Base-by-base conservation (phyloP, 23 tunicate genomes). In the Halocynthia roretzi region DNA sequence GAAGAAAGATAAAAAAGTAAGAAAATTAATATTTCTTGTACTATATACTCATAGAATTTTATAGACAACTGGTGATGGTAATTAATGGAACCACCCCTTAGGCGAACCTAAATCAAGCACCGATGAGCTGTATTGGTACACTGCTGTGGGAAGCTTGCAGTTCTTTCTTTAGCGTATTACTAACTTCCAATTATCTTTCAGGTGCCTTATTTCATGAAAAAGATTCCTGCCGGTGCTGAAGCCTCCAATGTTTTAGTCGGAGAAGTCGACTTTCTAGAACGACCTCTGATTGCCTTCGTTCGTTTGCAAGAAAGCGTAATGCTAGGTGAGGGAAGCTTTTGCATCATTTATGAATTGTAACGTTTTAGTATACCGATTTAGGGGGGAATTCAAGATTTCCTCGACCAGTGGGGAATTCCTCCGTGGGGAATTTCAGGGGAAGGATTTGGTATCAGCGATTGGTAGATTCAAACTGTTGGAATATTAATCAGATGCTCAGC, bases 161-260 rank as follows among this genome's bases (percentile, higher is more conserved):
- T 58, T 14, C n/a, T 58, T 58, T 58, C 17, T 0, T 58, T 58
- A 31, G 44, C 44, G 44, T 31, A 31, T 1, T 31, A 31, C 44
- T 31, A 31, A 31, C 44, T 31, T 31, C 4, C 44, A 31, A 31
- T 31, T 15, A 58, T 67, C 5, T 4, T 74, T 50, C 7, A 74
- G 78, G 56, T 74, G 56, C 78, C 78, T 8, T 74, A 61, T 74
- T 92, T 92, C 58, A 92, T 92, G 98, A 92, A 88, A 63, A 94
- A 94, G 67, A 94, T 94, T 44, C 99, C 99, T 14, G 56, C 81
- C 5, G 99, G 99, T 19, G 89, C 99, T n/a, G 99, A 94, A 68
- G 99, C 95, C 23, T 92, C 91, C 40, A 88, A 84, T 67, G 87
- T 94, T 23, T 58, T 94, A 71, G 76, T 88, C 52, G 99, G 99